Evolutionary conservation across 2,888 invertebrate genomes (phyloP), one percentile per base, ranked within the genome.

Genomic region (Ecdyonurus torrentis): DNA sequence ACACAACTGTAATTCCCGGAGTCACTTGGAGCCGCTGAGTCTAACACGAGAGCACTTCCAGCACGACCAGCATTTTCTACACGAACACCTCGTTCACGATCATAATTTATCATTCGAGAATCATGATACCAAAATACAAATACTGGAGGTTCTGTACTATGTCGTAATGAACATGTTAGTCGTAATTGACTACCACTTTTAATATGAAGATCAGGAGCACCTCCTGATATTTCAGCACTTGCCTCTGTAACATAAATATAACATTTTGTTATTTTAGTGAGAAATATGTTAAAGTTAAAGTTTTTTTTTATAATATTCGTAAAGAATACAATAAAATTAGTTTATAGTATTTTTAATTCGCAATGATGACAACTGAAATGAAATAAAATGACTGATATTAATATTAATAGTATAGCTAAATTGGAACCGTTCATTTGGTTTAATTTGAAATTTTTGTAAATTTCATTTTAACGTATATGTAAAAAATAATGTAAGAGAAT

Each of bases 91-190:
- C 76, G 72, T 63, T 76, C 75, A 25, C 75, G 76, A 73, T 91
- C 89, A 71, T 89, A 91, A 75, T 91, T 91, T 71, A 91, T 89
- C 88, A 91, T 89, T 68, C 86, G 79, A 70, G 85, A 85, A 71
- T 86, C 86, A 72, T 89, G 89, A 75, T 89, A 91, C 90, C 90
- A 87, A 76, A 87, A 87, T 58, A 87, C 85, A 72, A 84, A 87
- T 0, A 80, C 81, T 0, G 87, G 86, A 0, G 83, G 81, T 68
- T 85, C 85, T 0, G 85, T 85, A 5, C 84, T 83, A 59, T 83
- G 77, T 69, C 82, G 79, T 63, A 87, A 78, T n/a, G 84, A 78
- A 69, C 87, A 87, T 55, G 84, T 84, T 55, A 87, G 76, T 37
- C 85, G 78, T 66, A 89, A 76, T 72, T 85, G 84, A 7, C 85